Conservation (phyloP, 2,113 vertebrate species). For the Charina bottae region DNA sequence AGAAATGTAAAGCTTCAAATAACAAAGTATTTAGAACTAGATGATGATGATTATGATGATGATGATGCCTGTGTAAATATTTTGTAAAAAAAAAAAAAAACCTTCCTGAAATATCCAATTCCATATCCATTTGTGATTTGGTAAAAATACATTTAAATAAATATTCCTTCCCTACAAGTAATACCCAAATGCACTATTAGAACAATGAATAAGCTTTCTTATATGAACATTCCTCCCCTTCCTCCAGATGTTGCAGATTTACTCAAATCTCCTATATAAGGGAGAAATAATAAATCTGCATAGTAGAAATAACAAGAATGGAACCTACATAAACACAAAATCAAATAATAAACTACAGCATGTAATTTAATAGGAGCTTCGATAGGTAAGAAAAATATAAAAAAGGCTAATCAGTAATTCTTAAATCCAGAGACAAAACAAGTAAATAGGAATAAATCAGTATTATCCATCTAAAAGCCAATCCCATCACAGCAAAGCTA, state of each 20-base stretch:
- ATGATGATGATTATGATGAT: not conserved
- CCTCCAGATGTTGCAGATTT: not conserved
- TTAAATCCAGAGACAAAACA: not conserved
- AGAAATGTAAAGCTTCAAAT: not conserved
- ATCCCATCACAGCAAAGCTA: not conserved
- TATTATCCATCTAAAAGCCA: conserved; percentile 1
- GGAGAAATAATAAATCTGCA: not conserved
- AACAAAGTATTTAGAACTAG: not conserved
- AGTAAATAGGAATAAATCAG: not conserved
- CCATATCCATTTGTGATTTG: not conserved
- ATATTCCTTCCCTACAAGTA: not conserved
- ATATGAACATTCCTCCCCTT: not conserved
- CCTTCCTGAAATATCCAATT: not conserved
- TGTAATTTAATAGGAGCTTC: not conserved
- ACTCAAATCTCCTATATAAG: not conserved
- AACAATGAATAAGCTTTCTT: not conserved
- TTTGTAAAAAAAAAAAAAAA: not conserved
- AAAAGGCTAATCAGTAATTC: not conserved
- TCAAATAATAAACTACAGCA: not conserved
- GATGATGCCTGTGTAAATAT: not conserved
- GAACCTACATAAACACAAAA: not conserved
- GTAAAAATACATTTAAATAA: not conserved
- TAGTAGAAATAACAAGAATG: not conserved
- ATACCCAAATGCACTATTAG: not conserved
- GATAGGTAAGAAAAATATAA: not conserved